Base-by-base conservation (phyloP, 1,140 invertebrate species). In the Drosophila lowei region DNA sequence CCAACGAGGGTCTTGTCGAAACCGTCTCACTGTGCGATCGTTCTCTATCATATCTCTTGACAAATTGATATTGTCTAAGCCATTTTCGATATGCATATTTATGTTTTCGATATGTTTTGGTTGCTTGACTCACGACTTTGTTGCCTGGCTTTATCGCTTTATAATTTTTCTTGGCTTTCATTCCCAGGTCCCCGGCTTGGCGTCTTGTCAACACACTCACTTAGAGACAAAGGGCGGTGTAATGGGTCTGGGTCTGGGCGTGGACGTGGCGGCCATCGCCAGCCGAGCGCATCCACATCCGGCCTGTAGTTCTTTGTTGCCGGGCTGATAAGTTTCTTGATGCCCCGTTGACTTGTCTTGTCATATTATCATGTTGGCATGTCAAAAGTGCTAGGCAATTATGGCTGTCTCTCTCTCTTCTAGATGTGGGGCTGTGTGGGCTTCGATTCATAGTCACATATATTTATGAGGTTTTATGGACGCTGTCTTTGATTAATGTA, bases 311-410 rank as follows among this genome's bases (percentile, higher is more conserved):
- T 60, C 63, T 73, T 43, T 64, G 60, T 60, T 60, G 54, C 50
- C 6, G n/a, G 21, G 43, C 58, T 70, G 81, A 85, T 78, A 81
- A 77, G 59, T 86, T 74, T 65, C 48, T 48, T 79, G 81, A 76
- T 86, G 80, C 59, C 62, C 53, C 81, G 80, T 53, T 84, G 80
- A 83, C 75, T 89, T 58, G 70, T 71, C 86, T 68, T 89, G 86
- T 89, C 85, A 81, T 85, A 89, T 88, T 76, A 79, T 89, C 80
- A 68, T 78, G 86, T 89, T 89, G 41, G 65, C 70, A 65, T 89
- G 85, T 85, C 80, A 85, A 75, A 89, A 79, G 86, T 72, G 64
- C 75, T 77, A 67, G 65, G 48, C 81, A 80, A 85, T 85, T 86
- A 85, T 53, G 71, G 55, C 46, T 25, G 23, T 4, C 30, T 34